phyloP scores from a whole-genome alignment of 2,113 vertebrate genomes.

The Pachyramphus minor region DNA sequence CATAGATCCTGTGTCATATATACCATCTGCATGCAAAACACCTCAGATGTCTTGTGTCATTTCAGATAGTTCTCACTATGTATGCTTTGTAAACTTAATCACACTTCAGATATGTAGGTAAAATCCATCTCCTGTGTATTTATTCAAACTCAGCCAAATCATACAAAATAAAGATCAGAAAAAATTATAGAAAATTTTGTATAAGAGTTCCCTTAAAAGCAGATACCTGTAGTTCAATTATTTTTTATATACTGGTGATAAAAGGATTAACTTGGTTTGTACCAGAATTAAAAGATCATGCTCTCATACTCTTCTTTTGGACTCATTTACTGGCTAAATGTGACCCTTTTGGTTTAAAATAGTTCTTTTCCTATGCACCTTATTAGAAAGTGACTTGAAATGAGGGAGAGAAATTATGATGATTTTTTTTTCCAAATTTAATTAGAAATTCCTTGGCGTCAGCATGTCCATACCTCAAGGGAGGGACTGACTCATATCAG shows the following conservation, averaged over 20 bases:
- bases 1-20: background rate
- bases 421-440: background rate
- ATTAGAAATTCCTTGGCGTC: background rate
- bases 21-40: background rate
- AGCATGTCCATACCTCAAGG: background rate
- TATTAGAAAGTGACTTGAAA: conserved; percentile 8
- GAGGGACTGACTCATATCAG: background rate
- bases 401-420: background rate
- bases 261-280: background rate
- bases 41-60: background rate
- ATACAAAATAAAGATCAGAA: background rate
- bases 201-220: background rate
- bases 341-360: background rate
- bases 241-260: background rate
- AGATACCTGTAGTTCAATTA: background rate
- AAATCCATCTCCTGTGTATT: background rate
- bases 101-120: background rate
- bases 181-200: background rate
- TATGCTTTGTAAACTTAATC: background rate
- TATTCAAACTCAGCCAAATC: background rate
- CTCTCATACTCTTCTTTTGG: background rate
- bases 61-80: background rate
- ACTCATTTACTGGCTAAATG: background rate
- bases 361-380: background rate
- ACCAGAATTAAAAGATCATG: background rate